A percentile compares a stretch with the other conserved stretches of the same genome.
phyloP scores from a whole-genome alignment of 2,113 vertebrate species.

The Gambusia holbrooki region DNA sequence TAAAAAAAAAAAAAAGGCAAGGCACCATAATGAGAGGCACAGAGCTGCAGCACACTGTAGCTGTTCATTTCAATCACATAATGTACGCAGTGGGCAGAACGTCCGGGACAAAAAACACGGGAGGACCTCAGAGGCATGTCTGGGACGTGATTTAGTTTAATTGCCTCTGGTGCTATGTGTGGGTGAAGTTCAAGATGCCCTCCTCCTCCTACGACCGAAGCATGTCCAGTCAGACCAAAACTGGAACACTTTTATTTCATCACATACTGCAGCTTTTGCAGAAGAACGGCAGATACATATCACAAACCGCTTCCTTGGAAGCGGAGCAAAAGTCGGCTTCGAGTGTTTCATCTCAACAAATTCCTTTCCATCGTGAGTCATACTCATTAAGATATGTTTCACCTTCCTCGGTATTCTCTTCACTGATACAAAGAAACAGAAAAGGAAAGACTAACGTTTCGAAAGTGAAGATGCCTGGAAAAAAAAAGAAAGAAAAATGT shows the following conservation, averaged over 20 bases:
- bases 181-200: constrained; percentile 29
- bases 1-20: constrained; percentile 22
- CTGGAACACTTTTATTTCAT: constrained; percentile 3
- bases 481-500: background rate
- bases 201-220: background rate
- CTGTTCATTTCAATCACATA: constrained; percentile 63
- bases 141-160: constrained; percentile 47
- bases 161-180: constrained; percentile 52
- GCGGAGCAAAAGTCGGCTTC: constrained; percentile 3
- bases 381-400: constrained; percentile 21
- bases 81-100: constrained; percentile 56
- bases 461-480: constrained; percentile 14
- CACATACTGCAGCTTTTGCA: background rate
- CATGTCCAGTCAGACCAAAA: background rate
- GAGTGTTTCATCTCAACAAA: constrained; percentile 10
- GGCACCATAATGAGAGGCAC: constrained; percentile 63
- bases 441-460: background rate
- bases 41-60: constrained; percentile 39
- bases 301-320: background rate
- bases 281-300: background rate
- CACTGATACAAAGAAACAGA: constrained; percentile 8
- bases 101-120: constrained; percentile 52
- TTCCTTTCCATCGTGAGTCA: constrained; percentile 13
- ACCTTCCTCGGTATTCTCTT: constrained; percentile 26
- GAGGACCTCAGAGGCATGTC: constrained; percentile 43